Evolutionary conservation across 1,140 invertebrate genomes (phyloP).

Genomic region (Eulimnadia texana): DNA sequence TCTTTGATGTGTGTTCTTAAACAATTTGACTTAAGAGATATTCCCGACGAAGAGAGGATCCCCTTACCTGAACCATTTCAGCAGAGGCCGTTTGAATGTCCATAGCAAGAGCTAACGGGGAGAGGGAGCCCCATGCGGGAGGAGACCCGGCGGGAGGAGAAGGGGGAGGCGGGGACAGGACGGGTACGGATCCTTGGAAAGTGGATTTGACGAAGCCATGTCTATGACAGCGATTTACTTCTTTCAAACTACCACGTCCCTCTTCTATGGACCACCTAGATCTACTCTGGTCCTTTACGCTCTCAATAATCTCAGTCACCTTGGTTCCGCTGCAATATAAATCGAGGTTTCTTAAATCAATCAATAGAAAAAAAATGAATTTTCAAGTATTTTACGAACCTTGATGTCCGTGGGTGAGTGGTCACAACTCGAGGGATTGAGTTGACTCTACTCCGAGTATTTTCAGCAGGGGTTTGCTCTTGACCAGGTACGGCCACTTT

Average conservation of each 20-base stretch:
- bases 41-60: no score
- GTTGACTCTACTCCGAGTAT: not conserved
- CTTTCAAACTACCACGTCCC: constrained; percentile 2
- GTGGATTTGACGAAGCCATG: not conserved
- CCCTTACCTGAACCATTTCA: not conserved
- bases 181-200: not conserved
- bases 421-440: not conserved
- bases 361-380: not conserved
- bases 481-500: not conserved
- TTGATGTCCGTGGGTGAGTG: constrained; percentile 1
- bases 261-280: not conserved
- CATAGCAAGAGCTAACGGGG: not conserved
- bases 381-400: not conserved
- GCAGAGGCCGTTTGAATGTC: not conserved
- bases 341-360: not conserved
- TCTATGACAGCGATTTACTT: constrained; percentile 1
- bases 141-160: not conserved
- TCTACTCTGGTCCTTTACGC: not conserved
- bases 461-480: not conserved
- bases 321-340: constrained; percentile 6
- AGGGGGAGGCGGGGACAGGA: not conserved
- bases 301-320: constrained; percentile 7
- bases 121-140: not conserved
- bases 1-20: no score
- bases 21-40: constrained; percentile 4